These are phyloP conservation scores for Pteropus rufus DNA, from an alignment of 2,797 vertebrate genomes.

Conservation along the genomic window DNA sequence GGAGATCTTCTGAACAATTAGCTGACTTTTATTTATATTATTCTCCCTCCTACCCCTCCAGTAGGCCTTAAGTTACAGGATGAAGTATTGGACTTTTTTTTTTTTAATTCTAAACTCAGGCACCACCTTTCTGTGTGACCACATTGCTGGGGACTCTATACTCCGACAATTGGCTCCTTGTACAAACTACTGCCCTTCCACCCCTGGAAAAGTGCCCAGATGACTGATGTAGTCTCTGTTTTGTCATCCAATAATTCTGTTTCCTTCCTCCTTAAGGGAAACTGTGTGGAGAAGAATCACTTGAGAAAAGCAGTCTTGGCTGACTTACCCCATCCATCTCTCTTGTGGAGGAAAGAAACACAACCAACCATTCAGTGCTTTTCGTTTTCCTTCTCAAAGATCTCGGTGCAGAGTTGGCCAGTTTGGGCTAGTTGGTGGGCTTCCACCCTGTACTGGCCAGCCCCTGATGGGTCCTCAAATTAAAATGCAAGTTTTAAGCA, in stretches of 20 bases:
- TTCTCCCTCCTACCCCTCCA: no score
- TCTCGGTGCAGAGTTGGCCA: background rate
- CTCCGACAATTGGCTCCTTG: background rate
- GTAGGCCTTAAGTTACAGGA: background rate
- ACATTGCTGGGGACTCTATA: background rate
- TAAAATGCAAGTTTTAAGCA: conserved; percentile 59
- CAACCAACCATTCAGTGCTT: background rate
- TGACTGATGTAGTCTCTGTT: background rate
- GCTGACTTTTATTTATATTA: background rate
- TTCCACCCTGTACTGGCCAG: background rate
- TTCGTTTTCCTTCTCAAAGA: background rate
- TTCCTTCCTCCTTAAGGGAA: conserved; percentile 32
- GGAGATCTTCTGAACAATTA: background rate
- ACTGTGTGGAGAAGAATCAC: background rate
- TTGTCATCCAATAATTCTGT: conserved; percentile 31
- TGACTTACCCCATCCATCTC: background rate
- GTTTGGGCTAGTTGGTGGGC: background rate
- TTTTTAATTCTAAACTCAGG: background rate
- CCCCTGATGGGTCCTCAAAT: conserved; percentile 15
- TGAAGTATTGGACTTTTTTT: background rate
- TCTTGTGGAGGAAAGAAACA: background rate
- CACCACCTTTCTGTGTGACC: background rate
- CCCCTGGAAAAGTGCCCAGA: background rate
- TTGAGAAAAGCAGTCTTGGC: conserved; percentile 36
- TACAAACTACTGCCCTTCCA: background rate